Base-by-base conservation (phyloP, 2,797 vertebrate genomes). In the Luscinia luscinia region DNA sequence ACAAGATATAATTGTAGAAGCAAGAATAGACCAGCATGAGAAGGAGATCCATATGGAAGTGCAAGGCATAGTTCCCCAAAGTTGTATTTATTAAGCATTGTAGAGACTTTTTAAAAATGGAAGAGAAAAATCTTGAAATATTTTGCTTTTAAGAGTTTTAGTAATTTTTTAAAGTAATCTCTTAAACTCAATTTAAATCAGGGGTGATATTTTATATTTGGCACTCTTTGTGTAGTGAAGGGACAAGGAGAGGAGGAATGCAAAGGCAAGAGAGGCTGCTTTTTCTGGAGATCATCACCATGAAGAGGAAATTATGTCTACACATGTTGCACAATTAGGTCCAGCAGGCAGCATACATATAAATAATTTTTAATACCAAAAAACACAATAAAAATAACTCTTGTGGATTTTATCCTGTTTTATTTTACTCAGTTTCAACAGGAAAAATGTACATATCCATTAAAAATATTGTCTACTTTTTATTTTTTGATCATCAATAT, bases 401-500 rank as follows among this genome's bases (percentile, higher is more conserved):
- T 82, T 5, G 0, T 92, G 23, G 19, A 12, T 51, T 91, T 97
- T 76, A 13, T 49, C 26, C 12, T 74, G 36, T 19, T 51, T 88
- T 84, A 49, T 85, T 40, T 89, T 90, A 48, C 41, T 70, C 73
- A 93, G 73, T 81, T 89, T 84, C 21, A 16, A 59, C 48, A 76
- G 55, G 40, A 68, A 95, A 96, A 80, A 93, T 84, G 40, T 41
- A 94, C 90, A 95, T 96, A 94, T 89, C 81, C 62, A 75, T 95
- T 97, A 91, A 95, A 95, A 95, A 70, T 41, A 48, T 24, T 7
- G 28, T 79, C 95, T 94, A 38, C 32, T 95, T 95, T 92, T 95
- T 68, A 55, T n/a, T 95, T 95, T 95, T 55, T 57, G 91, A 95
- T 89, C 93, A 70, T 94, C 67, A 41, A 34, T 97, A 96, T 73